Percentiles rank a stretch among this genome's conserved stretches.
These are phyloP conservation scores for Muscidifurax raptorellus DNA, from an alignment of 1,140 invertebrate genomes.

Conservation along the genomic window DNA sequence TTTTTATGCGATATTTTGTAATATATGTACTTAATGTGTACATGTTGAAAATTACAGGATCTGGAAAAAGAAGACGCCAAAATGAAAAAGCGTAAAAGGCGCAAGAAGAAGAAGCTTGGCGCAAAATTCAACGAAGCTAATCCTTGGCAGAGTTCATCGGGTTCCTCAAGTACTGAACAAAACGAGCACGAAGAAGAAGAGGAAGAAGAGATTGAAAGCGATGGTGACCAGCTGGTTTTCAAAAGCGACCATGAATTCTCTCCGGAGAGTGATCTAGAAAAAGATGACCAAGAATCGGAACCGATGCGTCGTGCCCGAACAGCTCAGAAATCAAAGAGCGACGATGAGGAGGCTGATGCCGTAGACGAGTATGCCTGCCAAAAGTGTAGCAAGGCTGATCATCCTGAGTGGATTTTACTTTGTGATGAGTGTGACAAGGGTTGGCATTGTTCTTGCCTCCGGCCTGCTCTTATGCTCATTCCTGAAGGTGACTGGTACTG, in stretches of 20 bases:
- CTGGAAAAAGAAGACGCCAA: constrained; percentile 69
- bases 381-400: constrained; percentile 91
- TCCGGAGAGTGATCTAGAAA: constrained; percentile 83
- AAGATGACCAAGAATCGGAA: constrained; percentile 75
- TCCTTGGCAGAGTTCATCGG: constrained; percentile 82
- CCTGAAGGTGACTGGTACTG: constrained; percentile 98
- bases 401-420: constrained; percentile 96
- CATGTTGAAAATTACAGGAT: constrained; percentile 33
- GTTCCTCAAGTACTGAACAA: constrained; percentile 79
- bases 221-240: constrained; percentile 80
- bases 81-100: constrained; percentile 76
- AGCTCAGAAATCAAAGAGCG: constrained; percentile 74
- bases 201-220: constrained; percentile 79
- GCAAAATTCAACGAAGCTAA: constrained; percentile 79
- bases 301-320: constrained; percentile 83
- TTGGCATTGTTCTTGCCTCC: constrained; percentile 95
- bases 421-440: constrained; percentile 96
- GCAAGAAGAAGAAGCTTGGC: constrained; percentile 76
- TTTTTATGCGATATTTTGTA: not conserved
- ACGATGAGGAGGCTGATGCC: constrained; percentile 71
- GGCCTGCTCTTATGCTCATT: constrained; percentile 92
- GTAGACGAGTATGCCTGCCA: constrained; percentile 87
- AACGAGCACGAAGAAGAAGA: constrained; percentile 82
- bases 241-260: constrained; percentile 95
- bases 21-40: not conserved